These are phyloP conservation scores for Platycnemis pennipes DNA, from an alignment of 2,888 invertebrate genomes.

Conservation along the genomic window DNA sequence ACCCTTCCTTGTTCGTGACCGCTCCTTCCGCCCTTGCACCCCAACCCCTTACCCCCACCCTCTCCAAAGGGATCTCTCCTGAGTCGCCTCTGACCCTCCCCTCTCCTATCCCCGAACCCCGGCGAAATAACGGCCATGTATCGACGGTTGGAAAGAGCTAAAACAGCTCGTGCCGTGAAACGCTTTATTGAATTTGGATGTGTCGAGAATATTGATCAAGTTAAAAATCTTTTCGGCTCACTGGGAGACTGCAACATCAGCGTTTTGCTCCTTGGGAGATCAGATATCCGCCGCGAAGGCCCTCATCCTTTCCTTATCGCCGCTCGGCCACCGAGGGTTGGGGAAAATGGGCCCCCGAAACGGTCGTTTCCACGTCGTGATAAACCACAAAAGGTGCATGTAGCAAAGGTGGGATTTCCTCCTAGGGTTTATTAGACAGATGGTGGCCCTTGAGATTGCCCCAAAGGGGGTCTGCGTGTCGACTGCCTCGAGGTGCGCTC, in stretches of 20 bases:
- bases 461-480: neutral
- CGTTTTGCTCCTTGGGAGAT: neutral
- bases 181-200: conserved; percentile 45
- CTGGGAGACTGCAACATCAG: conserved; percentile 17
- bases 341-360: neutral
- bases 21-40: neutral
- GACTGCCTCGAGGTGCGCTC: neutral
- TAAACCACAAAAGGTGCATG: neutral
- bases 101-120: too few relatives aligned
- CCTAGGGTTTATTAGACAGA: neutral
- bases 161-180: conserved; percentile 29
- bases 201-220: conserved; percentile 37
- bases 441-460: neutral
- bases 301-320: neutral
- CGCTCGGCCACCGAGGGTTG: neutral
- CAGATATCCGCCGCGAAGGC: neutral
- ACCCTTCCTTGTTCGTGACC: neutral
- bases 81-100: neutral
- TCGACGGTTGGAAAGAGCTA: conserved; percentile 3
- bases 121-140: conserved; percentile 16
- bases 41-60: neutral
- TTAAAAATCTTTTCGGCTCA: conserved; percentile 25
- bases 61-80: neutral
- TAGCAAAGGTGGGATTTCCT: neutral
- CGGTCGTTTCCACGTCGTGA: neutral